Conservation (phyloP, 2,113 vertebrate species). For the Rhadina sibilatrix region DNA sequence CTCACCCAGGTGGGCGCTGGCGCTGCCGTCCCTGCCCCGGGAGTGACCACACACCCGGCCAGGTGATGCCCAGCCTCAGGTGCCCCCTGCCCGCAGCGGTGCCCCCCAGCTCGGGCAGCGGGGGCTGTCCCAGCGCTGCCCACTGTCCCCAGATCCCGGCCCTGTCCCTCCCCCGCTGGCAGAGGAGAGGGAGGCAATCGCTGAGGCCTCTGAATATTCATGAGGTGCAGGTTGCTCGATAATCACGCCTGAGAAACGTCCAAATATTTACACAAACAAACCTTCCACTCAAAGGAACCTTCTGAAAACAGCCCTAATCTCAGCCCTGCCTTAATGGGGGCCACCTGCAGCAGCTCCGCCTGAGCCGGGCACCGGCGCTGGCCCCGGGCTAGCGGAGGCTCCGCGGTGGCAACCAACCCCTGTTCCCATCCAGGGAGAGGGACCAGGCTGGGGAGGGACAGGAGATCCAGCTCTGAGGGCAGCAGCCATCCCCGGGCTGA, state of each 20-base stretch:
- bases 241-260: constrained; percentile 41
- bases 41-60: neutral
- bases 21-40: neutral
- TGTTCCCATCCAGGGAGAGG: accelerated
- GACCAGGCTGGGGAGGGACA: accelerated
- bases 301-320: constrained; percentile 31
- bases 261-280: constrained; percentile 68
- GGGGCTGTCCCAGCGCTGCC: neutral
- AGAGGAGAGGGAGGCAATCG: neutral
- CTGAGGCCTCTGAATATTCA: constrained; percentile 50
- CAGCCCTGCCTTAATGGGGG: neutral
- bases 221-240: constrained; percentile 48
- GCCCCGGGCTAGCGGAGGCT: accelerated
- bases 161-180: neutral
- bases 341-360: neutral
- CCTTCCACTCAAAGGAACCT: constrained; percentile 26
- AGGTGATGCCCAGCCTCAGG: accelerated
- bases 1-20: neutral
- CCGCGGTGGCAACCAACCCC: accelerated
- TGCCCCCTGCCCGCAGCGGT: neutral
- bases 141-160: neutral
- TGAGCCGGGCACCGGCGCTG: neutral
- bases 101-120: neutral
- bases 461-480: neutral
- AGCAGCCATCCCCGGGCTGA: neutral